phyloP scores from a whole-genome alignment of 1,140 invertebrate genomes.

The Conopomorpha cramerella region DNA sequence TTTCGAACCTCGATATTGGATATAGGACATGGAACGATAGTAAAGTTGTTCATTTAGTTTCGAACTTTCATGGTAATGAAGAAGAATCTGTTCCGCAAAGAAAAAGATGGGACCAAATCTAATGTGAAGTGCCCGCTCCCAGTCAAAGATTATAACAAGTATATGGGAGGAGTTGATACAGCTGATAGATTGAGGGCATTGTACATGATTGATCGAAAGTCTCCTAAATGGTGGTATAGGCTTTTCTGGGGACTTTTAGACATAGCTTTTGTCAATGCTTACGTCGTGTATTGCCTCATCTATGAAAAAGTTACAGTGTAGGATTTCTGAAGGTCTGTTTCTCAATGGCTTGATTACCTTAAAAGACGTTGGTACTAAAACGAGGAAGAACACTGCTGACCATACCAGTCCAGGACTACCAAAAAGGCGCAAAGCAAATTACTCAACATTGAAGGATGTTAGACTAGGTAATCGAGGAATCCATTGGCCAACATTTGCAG shows the following conservation, averaged over 20 bases:
- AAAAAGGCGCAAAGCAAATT: constrained; percentile 19
- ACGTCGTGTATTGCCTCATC: constrained; percentile 18
- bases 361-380: constrained; percentile 17
- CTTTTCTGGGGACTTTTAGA: constrained; percentile 29
- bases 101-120: constrained; percentile 19
- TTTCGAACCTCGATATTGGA: constrained; percentile 23
- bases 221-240: constrained; percentile 33
- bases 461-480: constrained; percentile 26
- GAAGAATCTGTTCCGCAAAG: constrained; percentile 15
- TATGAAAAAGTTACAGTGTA: constrained; percentile 18
- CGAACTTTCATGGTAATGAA: constrained; percentile 27
- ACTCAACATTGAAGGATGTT: constrained; percentile 24
- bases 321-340: constrained; percentile 17
- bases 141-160: constrained; percentile 27
- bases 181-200: constrained; percentile 26
- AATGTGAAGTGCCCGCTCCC: constrained; percentile 16
- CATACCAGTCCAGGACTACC: constrained; percentile 12
- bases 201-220: constrained; percentile 29
- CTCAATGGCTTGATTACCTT: constrained; percentile 18
- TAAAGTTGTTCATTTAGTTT: constrained; percentile 31
- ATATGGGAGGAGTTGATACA: constrained; percentile 31
- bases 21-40: constrained; percentile 42
- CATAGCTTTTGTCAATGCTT: constrained; percentile 19
- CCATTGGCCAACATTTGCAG: constrained; percentile 26
- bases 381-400: constrained; percentile 17